These are phyloP conservation scores for Agapornis canus DNA, from an alignment of 2,797 vertebrate species.

Conservation along the genomic window DNA sequence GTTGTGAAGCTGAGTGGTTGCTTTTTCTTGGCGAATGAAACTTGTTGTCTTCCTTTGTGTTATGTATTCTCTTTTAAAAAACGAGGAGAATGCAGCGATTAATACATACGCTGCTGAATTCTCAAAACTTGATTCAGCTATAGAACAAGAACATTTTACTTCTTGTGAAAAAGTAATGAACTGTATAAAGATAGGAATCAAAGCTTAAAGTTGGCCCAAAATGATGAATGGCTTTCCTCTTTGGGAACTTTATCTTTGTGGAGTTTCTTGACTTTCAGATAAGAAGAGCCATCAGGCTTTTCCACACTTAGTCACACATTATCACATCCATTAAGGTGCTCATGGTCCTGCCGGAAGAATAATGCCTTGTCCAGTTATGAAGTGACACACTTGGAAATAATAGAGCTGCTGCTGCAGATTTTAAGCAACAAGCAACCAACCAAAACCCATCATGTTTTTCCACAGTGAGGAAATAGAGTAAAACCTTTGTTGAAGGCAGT, in stretches of 20 bases:
- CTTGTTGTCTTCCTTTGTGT: conserved; percentile 26
- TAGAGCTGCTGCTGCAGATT: background rate
- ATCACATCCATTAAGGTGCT: background rate
- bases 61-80: conserved; percentile 52
- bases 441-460: background rate
- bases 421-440: background rate
- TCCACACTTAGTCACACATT: background rate
- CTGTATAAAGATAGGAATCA: conserved; percentile 66
- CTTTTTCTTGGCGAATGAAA: conserved; percentile 40
- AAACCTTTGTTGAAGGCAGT: background rate
- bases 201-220: conserved; percentile 34
- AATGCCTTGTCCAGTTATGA: background rate
- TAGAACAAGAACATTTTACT: conserved; percentile 58
- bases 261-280: conserved; percentile 5
- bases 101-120: conserved; percentile 54
- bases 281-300: background rate
- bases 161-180: conserved; percentile 59
- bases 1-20: conserved; percentile 43
- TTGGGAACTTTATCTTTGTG: conserved; percentile 53
- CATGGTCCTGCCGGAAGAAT: background rate
- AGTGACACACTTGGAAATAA: background rate
- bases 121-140: conserved; percentile 45
- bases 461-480: background rate
- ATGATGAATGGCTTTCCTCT: conserved; percentile 1
- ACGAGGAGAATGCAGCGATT: conserved; percentile 48